phyloP scores from a whole-genome alignment of 92 coral and sea anemone genomes.

The Porites evermanni region DNA sequence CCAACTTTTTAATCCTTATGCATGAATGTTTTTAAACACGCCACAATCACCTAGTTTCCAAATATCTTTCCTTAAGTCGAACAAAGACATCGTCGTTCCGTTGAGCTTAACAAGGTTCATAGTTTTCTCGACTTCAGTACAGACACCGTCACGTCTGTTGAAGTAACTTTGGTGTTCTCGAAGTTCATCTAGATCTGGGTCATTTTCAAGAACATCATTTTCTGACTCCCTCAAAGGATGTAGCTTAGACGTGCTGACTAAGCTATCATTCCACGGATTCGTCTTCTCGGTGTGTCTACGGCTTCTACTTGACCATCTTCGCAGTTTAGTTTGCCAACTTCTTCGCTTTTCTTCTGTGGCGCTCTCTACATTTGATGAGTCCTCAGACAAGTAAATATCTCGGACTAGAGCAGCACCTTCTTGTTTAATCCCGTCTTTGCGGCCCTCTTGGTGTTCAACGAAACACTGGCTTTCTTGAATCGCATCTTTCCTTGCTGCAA shows the following conservation, averaged over 20 bases:
- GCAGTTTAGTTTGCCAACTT: neutral
- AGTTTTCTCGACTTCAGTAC: slow-evolving; percentile 8
- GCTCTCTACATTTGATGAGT: neutral
- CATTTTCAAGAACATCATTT: neutral
- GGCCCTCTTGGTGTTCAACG: neutral
- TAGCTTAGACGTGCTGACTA: neutral
- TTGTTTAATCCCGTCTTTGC: neutral
- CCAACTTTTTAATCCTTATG: neutral
- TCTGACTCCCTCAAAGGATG: neutral
- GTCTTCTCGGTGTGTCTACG: neutral
- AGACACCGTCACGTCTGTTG: neutral
- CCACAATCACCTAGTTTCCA: neutral
- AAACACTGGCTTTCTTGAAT: neutral
- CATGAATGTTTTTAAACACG: neutral
- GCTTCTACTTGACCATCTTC: neutral
- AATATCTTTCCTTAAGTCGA: neutral
- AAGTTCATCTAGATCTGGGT: neutral
- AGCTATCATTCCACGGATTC: neutral
- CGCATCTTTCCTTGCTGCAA: neutral
- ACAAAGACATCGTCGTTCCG: slow-evolving; percentile 1
- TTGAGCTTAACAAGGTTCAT: neutral
- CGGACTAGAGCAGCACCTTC: neutral
- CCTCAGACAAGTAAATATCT: neutral
- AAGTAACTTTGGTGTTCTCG: too few relatives aligned
- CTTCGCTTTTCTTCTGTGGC: neutral